Evolutionary conservation across 2,888 invertebrate species (phyloP), one percentile per base, ranked within the genome.

Genomic region (Clivina fossor): DNA sequence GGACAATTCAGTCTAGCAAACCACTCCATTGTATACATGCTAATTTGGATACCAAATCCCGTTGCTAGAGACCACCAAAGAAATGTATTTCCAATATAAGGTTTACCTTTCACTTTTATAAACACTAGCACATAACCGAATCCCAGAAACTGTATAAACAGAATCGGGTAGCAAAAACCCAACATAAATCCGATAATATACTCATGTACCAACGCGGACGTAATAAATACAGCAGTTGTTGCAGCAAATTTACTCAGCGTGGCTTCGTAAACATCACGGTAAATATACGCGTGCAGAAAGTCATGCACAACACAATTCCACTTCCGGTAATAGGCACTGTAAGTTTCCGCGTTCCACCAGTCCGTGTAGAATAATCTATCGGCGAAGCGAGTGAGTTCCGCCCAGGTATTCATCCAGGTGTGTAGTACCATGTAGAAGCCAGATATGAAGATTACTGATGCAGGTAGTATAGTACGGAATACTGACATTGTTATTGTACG

Each of bases 301-400:
- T 93, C 92, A 70, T 96, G 90, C 0, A 97, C 94, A 0, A 96
- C 86, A 11, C 91, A 82, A 72, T 98, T 98, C 97, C 97, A 97
- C 3, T 88, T 88, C 13, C 94, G 83, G 72, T 91, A 96, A 73
- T 86, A 97, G 9, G 78, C 79, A 0, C 85, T 83, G 73, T 86
- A 94, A 9, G 85, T 84, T 0, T 85, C 83, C 2, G 87, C 83
- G 49, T 90, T 94, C 97, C 96, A 97, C 96, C 96, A 97, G 67
- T 93, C 92, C 85, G 93, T 82, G 69, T 93, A 85, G 78, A 92
- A 86, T 78, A 86, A 79, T 69, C 95, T 74, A 76, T 97, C 93
- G 4, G 84, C 89, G 71, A 97, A 98, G 58, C 80, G 81, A 57
- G 95, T 72, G 74, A 96, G 79, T 73, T 98, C 97, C 0, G 93